Evolutionary conservation across 2,113 vertebrate species (phyloP), one percentile per base, ranked within the genome.

Genomic region (Solea senegalensis): DNA sequence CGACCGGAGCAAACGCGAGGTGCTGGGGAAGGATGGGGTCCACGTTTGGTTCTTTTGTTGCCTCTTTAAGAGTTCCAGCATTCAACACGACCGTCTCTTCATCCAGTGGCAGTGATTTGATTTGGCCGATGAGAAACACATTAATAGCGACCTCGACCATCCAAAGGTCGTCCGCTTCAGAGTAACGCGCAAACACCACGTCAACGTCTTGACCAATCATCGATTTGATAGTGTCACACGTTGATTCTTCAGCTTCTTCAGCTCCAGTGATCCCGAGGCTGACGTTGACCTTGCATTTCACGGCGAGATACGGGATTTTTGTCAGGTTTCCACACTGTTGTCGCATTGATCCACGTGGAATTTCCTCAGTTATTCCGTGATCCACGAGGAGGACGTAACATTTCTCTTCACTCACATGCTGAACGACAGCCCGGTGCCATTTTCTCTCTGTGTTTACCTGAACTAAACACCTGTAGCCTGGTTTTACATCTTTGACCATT

Each of bases 371-470:
- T 0, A 3, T 85, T 45, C 94, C 94, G 62, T 81, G 74, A 86
- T 96, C 95, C 56, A 95, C 21, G 7, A 95, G 89, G 61, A 94
- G 89, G 48, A 93, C 93, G 11, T 85, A 58, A 63, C 91, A 85
- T 67, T 79, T 82, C 13, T 75, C 81, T 34, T 85, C 55, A n/a
- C 49, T 63, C 5, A 79, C 78, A 21, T 88, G 74, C 49, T 89
- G 70, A 58, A 95, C 86, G 79, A 90, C 79, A 50, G 92, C 92
- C 64, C 93, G 78, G 72, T 89, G 84, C 93, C 94, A 95, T 16
- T 69, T 74, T 0, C 84, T 73, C 43, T 69, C 82, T 12, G 54
- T 69, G 65, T 87, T 75, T 43, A 86, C 93, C 27, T 93, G 90
- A 64, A 84, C 79, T 77, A 96, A 83, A 50, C 94, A 96, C 65